These are phyloP conservation scores for Stictocephala bisonia DNA, from an alignment of 2,888 invertebrate species.

Conservation along the genomic window DNA sequence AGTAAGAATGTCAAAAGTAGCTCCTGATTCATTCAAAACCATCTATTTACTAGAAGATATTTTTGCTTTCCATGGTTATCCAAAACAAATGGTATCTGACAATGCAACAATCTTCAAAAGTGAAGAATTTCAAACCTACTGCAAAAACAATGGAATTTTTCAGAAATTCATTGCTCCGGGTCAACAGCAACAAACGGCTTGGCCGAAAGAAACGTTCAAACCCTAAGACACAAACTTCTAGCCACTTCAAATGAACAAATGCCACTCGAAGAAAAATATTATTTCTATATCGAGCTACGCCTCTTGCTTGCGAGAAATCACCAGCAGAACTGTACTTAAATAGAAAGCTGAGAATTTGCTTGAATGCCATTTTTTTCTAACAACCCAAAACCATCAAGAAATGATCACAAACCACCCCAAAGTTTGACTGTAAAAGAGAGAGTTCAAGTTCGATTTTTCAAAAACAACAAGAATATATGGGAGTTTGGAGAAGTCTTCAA, in stretches of 20 bases:
- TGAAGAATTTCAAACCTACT: too few relatives aligned
- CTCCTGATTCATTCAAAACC: conserved; percentile 52
- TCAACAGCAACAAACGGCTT: conserved; percentile 50
- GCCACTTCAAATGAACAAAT: too few relatives aligned
- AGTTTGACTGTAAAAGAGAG: conserved; percentile 37
- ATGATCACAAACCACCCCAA: not conserved
- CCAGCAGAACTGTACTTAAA: conserved; percentile 51
- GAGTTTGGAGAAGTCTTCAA: not conserved
- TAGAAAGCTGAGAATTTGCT: conserved; percentile 40
- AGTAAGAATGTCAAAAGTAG: conserved; percentile 39
- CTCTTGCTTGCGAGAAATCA: conserved; percentile 46
- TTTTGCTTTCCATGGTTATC: conserved; percentile 55
- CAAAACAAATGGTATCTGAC: conserved; percentile 55
- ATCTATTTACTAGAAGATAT: conserved; percentile 53
- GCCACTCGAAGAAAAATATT: too few relatives aligned
- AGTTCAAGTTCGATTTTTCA: conserved; percentile 29
- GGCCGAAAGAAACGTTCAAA: conserved; percentile 53
- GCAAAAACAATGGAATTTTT: too few relatives aligned
- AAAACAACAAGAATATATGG: not conserved
- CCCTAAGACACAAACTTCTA: conserved; percentile 42
- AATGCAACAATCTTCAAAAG: too few relatives aligned
- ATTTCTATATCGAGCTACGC: conserved; percentile 50
- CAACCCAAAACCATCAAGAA: not conserved
- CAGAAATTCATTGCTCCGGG: conserved; percentile 50
- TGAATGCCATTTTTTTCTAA: conserved; percentile 45